Conservation (phyloP, 2,113 vertebrate genomes). For the Phrynocephalus versicolor region DNA sequence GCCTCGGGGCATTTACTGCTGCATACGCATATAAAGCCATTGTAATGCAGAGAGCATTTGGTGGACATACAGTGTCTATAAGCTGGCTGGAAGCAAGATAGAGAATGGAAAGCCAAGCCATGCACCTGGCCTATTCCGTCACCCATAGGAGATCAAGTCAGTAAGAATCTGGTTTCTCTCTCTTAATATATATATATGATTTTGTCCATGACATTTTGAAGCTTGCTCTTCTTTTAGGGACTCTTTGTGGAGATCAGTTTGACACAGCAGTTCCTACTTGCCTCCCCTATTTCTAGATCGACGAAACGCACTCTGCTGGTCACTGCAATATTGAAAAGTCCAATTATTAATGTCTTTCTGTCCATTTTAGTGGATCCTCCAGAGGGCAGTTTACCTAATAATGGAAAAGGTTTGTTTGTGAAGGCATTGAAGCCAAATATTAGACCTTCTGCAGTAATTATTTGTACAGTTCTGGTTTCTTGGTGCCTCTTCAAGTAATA, state of each 20-base stretch:
- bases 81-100: background rate
- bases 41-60: conserved; percentile 7
- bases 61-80: conserved; percentile 2
- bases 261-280: background rate
- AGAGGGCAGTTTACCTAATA: background rate
- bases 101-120: background rate
- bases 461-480: background rate
- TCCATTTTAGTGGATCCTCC: background rate
- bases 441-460: background rate
- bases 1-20: background rate
- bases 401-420: background rate
- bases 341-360: conserved; percentile 1
- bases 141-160: background rate
- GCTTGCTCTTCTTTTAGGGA: background rate
- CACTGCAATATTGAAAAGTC: background rate
- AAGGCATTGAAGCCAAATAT: background rate
- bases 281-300: background rate
- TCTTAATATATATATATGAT: no score
- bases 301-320: no score
- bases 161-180: background rate
- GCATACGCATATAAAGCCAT: background rate
- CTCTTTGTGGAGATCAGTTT: background rate
- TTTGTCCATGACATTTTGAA: background rate
- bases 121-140: background rate
- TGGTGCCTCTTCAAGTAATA: background rate